Evolutionary conservation across 35 echinoderm and acorn worm species (phyloP).

Genomic region (Ophioderma brevispina): DNA sequence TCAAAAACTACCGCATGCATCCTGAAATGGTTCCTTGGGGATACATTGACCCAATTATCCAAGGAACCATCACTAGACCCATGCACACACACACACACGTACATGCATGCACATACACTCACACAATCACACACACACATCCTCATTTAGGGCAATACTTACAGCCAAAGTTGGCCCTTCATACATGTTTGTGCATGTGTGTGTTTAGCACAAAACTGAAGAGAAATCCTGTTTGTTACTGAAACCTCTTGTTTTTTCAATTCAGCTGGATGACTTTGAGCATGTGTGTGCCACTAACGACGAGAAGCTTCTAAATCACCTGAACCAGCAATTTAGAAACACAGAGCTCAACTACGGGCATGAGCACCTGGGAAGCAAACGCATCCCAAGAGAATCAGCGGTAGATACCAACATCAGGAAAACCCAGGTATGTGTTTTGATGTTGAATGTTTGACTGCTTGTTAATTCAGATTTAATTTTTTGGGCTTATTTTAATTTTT

Average conservation of each 20-base stretch:
- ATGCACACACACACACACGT: too few species aligned
- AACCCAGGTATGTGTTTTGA: slow-evolving; percentile 65
- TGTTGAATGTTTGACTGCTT: too few species aligned
- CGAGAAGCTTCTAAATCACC: slow-evolving; percentile 74
- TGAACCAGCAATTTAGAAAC: slow-evolving; percentile 81
- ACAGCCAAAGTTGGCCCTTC: not conserved
- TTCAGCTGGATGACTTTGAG: slow-evolving; percentile 91
- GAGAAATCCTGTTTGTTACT: not conserved
- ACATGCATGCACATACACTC: too few species aligned
- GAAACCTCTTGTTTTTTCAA: slow-evolving; percentile 10
- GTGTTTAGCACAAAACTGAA: too few species aligned
- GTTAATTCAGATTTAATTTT: too few species aligned
- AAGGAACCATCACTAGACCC: too few species aligned
- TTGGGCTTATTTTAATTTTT: too few species aligned
- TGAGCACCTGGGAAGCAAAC: slow-evolving; percentile 72
- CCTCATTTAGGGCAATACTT: not conserved
- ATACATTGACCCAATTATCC: too few species aligned
- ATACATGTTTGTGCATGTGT: not conserved
- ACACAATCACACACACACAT: too few species aligned
- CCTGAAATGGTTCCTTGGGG: too few species aligned
- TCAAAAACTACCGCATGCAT: too few species aligned
- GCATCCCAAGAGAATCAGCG: slow-evolving; percentile 75
- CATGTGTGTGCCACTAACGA: slow-evolving; percentile 76
- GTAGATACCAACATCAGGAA: slow-evolving; percentile 78
- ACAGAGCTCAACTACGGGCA: slow-evolving; percentile 92